Percentiles rank a stretch among this genome's conserved stretches.
Conservation (phyloP, 2,888 invertebrate species). For the Agonopterix heracliana region DNA sequence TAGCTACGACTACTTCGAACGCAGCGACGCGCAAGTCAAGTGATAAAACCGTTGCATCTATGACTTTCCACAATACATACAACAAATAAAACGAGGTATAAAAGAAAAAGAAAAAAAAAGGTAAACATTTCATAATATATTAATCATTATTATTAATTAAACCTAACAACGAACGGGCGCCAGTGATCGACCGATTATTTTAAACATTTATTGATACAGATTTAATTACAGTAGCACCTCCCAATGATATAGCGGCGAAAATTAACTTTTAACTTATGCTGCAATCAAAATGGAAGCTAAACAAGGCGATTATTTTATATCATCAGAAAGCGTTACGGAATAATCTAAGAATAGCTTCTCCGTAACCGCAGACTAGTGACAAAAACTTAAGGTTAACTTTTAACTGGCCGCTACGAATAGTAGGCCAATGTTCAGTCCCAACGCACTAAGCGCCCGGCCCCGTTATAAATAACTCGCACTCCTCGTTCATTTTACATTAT, state of each 20-base stretch:
- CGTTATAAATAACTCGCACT: constrained; percentile 21
- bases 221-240: not conserved
- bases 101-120: constrained; percentile 46
- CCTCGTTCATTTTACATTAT: constrained; percentile 59
- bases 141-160: constrained; percentile 42
- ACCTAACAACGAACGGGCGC: constrained; percentile 45
- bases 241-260: not conserved
- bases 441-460: constrained; percentile 24
- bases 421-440: constrained; percentile 19
- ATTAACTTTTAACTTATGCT: not conserved
- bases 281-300: constrained; percentile 17
- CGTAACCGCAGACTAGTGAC: too few species aligned
- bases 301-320: not conserved
- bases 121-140: constrained; percentile 62
- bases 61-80: constrained; percentile 43
- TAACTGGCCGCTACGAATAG: too few species aligned
- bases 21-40: constrained; percentile 35
- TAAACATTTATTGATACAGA: not conserved
- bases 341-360: too few species aligned
- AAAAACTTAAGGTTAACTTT: too few species aligned
- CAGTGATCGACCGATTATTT: constrained; percentile 14
- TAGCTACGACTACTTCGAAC: constrained; percentile 44
- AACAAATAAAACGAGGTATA: constrained; percentile 62
- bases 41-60: constrained; percentile 41
- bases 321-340: too few species aligned